Evolutionary conservation across 2,113 vertebrate species (phyloP).

Genomic region (Erythrocercus mccallii): DNA sequence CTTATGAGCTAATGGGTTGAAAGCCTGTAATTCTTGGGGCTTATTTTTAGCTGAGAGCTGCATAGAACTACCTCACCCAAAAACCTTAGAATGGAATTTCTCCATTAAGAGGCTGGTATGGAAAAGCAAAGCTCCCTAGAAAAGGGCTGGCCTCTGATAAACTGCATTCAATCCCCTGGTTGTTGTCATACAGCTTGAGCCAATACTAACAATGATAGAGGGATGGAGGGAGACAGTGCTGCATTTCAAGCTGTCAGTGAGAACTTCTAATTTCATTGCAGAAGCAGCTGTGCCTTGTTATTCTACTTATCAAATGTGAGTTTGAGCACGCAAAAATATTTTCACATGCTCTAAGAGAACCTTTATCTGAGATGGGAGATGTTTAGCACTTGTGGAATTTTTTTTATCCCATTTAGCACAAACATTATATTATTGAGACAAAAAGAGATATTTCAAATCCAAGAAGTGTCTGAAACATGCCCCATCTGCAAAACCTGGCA

Average conservation of each 20-base stretch:
- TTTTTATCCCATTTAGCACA: background rate
- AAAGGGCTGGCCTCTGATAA: background rate
- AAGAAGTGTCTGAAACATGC: background rate
- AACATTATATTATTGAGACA: background rate
- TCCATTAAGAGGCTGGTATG: background rate
- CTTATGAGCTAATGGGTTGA: background rate
- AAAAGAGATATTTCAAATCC: background rate
- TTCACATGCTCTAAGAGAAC: background rate
- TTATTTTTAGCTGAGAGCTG: background rate
- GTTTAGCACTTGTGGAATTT: background rate
- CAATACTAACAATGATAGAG: fast-evolving
- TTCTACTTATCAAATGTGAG: background rate
- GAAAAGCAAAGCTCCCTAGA: background rate
- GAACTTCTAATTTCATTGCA: background rate
- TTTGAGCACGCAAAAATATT: background rate
- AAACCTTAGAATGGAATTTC: background rate
- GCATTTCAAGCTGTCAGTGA: background rate
- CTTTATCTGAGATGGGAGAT: background rate
- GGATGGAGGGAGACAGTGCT: background rate
- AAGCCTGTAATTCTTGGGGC: background rate
- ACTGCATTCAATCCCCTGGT: background rate
- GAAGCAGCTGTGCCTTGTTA: background rate
- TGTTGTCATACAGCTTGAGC: background rate
- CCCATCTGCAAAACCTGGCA: background rate
- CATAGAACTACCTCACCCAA: background rate